These are phyloP conservation scores for Intellagama lesueurii DNA, from an alignment of 2,797 vertebrate genomes.

Conservation along the genomic window DNA sequence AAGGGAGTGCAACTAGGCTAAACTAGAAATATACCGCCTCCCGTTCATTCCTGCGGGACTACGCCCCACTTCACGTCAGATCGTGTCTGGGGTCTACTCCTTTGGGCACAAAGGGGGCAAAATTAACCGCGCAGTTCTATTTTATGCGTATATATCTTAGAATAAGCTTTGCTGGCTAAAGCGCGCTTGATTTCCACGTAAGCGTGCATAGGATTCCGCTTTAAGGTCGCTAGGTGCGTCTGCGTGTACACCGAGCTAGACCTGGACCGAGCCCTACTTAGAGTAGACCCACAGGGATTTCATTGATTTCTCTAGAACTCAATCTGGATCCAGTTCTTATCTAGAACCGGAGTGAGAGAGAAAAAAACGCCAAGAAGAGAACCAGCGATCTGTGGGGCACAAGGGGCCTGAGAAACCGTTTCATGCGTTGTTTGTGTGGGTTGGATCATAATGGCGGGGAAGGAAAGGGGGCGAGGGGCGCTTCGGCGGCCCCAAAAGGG, in stretches of 20 bases:
- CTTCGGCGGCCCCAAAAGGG: too few species aligned
- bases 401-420: neutral
- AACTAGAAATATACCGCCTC: neutral
- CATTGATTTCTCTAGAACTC: neutral
- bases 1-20: neutral
- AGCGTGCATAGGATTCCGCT: neutral
- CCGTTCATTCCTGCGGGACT: too few species aligned
- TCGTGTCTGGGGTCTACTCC: neutral
- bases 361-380: neutral
- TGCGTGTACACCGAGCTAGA: neutral
- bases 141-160: too few species aligned
- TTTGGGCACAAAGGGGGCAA: too few species aligned
- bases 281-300: neutral
- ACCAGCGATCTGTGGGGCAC: neutral
- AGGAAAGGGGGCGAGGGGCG: too few species aligned
- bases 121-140: neutral
- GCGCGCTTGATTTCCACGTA: neutral
- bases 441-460: too few species aligned
- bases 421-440: too few species aligned
- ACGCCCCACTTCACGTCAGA: neutral
- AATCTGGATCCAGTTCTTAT: neutral
- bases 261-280: neutral
- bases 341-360: neutral
- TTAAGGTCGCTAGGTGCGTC: too few species aligned
- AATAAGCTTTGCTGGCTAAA: neutral